Base-by-base conservation (phyloP, 2,888 invertebrate species). In the Drosophila mercatorum region DNA sequence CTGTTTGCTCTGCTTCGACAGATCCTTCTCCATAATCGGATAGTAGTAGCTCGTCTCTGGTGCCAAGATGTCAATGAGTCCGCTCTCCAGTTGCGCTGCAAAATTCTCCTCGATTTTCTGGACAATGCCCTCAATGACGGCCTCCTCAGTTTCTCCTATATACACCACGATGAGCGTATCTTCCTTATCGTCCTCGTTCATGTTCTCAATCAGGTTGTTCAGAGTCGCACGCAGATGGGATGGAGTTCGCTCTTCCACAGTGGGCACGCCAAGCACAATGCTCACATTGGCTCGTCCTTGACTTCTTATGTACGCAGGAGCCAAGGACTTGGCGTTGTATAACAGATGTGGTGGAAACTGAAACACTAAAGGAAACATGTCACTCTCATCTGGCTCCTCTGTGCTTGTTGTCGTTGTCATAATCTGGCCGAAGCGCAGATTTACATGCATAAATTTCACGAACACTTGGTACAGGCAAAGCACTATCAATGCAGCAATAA, bases 161-260 rank as follows among this genome's bases (percentile, higher is more conserved):
- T 46, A 26, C 1, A 46, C 46, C 14, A 46, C 46, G 46, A 46
- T 46, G 26, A 46, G 46, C 46, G 46, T 46, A 14, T 46, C 26
- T 7, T 2, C 14, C 26, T 46, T 12, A 3, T 46, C 46, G 7
- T 26, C 26, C 1, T 1, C 14, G 3, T 12, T 26, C 46, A 46
- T 46, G 26, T 4, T 14, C 12, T 12, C 5, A 14, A 46, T 46
- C 12, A 46, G 46, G 26, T 14, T 26, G 14, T 26, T 2, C 11
- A 46, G 46, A 12, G 46, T 46, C 1, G 46, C 46, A 3, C 26
- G 46, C 46, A 46, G 46, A 46, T 46, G 46, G 26, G 46, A 46
- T 7, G 7, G 6, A 2, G 3, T 12, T 14, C 7, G 14, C 3
- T 14, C 46, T 3, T 26, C 46, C 26, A 14, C 6, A 26, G 46